Percentiles rank a stretch among this genome's conserved stretches.
phyloP scores from a whole-genome alignment of 1,140 invertebrate genomes.

The Calosoma granatense region DNA sequence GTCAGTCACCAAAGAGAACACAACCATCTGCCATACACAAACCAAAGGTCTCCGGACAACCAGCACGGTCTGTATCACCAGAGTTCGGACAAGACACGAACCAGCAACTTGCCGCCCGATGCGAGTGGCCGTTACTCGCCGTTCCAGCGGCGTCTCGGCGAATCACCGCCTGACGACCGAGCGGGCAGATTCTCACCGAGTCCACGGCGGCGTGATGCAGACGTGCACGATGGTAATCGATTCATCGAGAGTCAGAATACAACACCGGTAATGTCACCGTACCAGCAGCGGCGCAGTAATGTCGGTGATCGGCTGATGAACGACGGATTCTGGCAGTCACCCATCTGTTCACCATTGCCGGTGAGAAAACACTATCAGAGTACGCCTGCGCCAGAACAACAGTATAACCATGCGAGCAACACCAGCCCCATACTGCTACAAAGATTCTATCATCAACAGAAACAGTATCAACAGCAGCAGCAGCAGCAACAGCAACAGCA shows the following conservation, averaged over 20 bases:
- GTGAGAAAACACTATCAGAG: slow-evolving; percentile 21
- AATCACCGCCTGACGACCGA: slow-evolving; percentile 11
- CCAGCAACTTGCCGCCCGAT: background rate
- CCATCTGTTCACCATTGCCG: slow-evolving; percentile 25
- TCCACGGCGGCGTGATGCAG: slow-evolving; percentile 11
- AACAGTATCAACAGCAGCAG: slow-evolving; percentile 36
- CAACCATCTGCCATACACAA: slow-evolving; percentile 13
- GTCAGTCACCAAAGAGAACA: slow-evolving; percentile 20
- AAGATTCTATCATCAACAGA: slow-evolving; percentile 51
- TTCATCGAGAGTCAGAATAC: background rate
- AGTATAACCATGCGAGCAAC: slow-evolving; percentile 36
- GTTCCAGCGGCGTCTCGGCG: slow-evolving; percentile 17
- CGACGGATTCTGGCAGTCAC: slow-evolving; percentile 23
- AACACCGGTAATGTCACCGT: slow-evolving; percentile 12
- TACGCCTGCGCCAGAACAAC: slow-evolving; percentile 17
- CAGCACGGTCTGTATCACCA: slow-evolving; percentile 10
- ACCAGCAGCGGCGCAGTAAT: slow-evolving; percentile 12
- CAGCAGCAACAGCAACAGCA: slow-evolving; percentile 20
- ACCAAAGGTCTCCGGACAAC: slow-evolving; percentile 17
- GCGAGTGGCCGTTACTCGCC: slow-evolving; percentile 19
- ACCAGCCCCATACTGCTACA: slow-evolving; percentile 53
- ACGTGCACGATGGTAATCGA: slow-evolving; percentile 7
- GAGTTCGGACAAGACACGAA: background rate
- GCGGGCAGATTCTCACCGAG: slow-evolving; percentile 17
- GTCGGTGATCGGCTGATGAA: background rate